Evolutionary conservation across 2,113 vertebrate species (phyloP).

Genomic region (Campylomormyrus tamandua): DNA sequence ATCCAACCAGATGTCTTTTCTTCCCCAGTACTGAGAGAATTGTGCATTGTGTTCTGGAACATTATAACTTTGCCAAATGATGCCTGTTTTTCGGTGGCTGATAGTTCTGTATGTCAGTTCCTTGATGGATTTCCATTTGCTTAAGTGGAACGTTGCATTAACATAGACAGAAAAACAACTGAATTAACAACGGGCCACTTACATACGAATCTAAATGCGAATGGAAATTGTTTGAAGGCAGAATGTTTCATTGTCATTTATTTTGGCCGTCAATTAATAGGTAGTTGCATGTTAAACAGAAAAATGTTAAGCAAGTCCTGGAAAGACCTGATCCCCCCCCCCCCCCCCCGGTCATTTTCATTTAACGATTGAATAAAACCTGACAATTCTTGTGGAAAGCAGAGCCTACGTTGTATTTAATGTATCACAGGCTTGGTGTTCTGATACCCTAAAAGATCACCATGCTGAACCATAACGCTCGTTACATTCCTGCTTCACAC

Average conservation of each 20-base stretch:
- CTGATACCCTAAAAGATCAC: not conserved
- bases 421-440: not conserved
- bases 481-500: not conserved
- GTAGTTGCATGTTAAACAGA: not conserved
- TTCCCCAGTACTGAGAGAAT: not conserved
- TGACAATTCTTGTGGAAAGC: not conserved
- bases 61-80: not conserved
- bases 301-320: not conserved
- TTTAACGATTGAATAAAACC: not conserved
- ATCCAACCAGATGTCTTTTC: not conserved
- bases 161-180: slow-evolving; percentile 3
- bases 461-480: not conserved
- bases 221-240: not conserved
- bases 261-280: slow-evolving; percentile 3
- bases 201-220: not conserved
- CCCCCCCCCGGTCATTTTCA: not conserved
- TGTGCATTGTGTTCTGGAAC: not conserved
- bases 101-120: not conserved
- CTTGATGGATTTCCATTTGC: not conserved
- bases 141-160: not conserved
- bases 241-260: not conserved
- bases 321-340: not conserved
- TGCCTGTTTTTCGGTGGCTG: not conserved
- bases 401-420: not conserved
- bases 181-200: not conserved